phyloP scores from a whole-genome alignment of 2,888 invertebrate genomes.

The Noctua pronuba region DNA sequence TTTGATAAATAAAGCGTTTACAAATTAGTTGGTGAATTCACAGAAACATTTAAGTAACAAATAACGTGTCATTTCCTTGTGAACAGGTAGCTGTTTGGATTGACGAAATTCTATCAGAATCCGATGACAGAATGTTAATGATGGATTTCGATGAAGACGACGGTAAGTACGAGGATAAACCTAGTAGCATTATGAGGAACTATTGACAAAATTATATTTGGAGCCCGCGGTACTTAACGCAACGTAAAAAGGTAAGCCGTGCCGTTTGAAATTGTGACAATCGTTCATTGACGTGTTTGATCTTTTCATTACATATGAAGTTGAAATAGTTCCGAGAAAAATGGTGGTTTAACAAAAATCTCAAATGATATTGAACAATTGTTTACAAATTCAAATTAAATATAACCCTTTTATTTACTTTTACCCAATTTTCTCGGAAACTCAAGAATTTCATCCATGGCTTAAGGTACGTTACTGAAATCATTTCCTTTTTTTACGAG shows the following conservation, averaged over 20 bases:
- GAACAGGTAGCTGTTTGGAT: constrained; percentile 86
- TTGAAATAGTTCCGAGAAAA: constrained; percentile 56
- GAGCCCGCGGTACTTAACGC: constrained; percentile 37
- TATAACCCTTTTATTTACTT: constrained; percentile 1
- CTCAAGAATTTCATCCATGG: constrained; percentile 34
- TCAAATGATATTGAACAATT: constrained; percentile 74
- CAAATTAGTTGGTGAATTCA: neutral
- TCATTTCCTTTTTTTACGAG: constrained; percentile 68
- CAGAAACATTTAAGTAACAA: neutral
- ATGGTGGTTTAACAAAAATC: constrained; percentile 33
- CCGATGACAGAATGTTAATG: constrained; percentile 88
- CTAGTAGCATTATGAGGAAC: constrained; percentile 59
- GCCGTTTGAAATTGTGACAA: constrained; percentile 78
- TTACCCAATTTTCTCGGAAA: constrained; percentile 72
- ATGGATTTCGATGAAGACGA: constrained; percentile 88
- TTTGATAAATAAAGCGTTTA: neutral
- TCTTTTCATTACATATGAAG: constrained; percentile 12
- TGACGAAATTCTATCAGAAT: constrained; percentile 84
- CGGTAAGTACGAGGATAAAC: constrained; percentile 72
- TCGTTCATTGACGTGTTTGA: constrained; percentile 72
- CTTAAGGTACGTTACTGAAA: constrained; percentile 66
- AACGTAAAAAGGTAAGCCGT: constrained; percentile 71
- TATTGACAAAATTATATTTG: constrained; percentile 76
- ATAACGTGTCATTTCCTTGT: neutral
- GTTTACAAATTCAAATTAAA: constrained; percentile 70